Percentiles rank a stretch among this genome's conserved stretches.
phyloP scores from a whole-genome alignment of 2,888 invertebrate species.

The Apocheima hispidaria region DNA sequence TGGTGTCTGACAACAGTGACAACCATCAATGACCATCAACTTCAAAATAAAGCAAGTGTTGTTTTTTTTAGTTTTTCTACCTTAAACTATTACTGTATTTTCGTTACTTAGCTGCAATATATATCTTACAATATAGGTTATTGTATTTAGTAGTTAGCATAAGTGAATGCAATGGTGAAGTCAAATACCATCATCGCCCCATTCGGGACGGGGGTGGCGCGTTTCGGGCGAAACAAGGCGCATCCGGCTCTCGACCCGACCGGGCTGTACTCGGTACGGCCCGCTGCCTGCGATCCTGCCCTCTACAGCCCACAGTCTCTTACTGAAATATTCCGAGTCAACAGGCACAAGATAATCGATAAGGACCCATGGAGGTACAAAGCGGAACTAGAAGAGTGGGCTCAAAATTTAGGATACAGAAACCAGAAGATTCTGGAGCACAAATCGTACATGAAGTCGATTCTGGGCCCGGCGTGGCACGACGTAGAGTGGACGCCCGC shows the following conservation, averaged over 20 bases:
- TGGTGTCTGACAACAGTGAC: too few species aligned
- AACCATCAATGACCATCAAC: not conserved
- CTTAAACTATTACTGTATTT: not conserved
- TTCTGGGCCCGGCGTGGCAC: constrained; percentile 75
- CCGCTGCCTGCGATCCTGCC: constrained; percentile 68
- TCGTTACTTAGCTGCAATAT: too few species aligned
- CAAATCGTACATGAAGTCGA: constrained; percentile 59
- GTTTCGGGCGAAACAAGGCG: constrained; percentile 65
- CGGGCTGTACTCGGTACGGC: constrained; percentile 59
- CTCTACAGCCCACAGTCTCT: constrained; percentile 64
- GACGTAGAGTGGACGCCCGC: constrained; percentile 48
- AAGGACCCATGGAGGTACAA: constrained; percentile 76
- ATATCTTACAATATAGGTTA: not conserved
- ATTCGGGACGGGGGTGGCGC: constrained; percentile 58
- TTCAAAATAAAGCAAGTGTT: not conserved
- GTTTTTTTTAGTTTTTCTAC: not conserved
- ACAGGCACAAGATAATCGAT: constrained; percentile 49
- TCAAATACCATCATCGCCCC: constrained; percentile 30
- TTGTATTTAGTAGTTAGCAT: not conserved
- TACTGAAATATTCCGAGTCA: constrained; percentile 59
- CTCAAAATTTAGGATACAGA: constrained; percentile 73
- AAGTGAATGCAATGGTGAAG: constrained; percentile 32
- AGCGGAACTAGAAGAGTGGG: constrained; percentile 74
- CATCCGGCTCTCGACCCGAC: constrained; percentile 71
- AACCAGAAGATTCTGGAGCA: constrained; percentile 66